A percentile compares a stretch with the other conserved stretches of the same genome.
Conservation (phyloP, 2,888 invertebrate species). For the Apeira syringaria region DNA sequence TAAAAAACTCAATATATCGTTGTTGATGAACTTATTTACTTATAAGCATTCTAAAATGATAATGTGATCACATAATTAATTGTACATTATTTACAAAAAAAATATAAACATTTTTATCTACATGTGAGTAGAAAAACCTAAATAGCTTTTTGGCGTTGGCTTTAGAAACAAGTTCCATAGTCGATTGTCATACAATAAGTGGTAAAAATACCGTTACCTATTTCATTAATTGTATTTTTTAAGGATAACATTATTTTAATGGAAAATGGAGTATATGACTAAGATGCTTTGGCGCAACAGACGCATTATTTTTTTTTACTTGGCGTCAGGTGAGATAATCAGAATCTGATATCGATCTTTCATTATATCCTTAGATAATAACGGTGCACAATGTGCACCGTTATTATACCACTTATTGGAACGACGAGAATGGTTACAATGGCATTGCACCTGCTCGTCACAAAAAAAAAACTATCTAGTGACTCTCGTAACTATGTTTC, state of each 20-base stretch:
- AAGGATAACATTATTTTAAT: background rate
- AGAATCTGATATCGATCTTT: no score
- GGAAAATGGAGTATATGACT: no score
- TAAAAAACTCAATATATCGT: no score
- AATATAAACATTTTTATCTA: conserved; percentile 45
- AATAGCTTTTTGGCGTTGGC: conserved; percentile 9
- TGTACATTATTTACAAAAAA: conserved; percentile 75
- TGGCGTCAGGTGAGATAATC: no score
- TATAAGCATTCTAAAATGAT: conserved; percentile 62
- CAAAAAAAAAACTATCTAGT: background rate
- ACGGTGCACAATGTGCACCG: no score
- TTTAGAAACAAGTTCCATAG: background rate
- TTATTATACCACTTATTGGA: no score
- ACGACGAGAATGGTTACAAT: no score
- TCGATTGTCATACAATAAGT: background rate
- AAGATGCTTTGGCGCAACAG: no score
- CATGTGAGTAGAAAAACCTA: conserved; percentile 39
- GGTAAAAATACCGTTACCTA: no score
- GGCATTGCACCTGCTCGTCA: background rate
- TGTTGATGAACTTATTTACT: conserved; percentile 36
- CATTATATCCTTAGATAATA: no score
- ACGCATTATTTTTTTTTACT: no score
- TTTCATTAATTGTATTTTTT: no score
- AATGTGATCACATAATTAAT: conserved; percentile 66
- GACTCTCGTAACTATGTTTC: conserved; percentile 2